Evolutionary conservation across 2,888 invertebrate species (phyloP).

Genomic region (Drosophila monieri): DNA sequence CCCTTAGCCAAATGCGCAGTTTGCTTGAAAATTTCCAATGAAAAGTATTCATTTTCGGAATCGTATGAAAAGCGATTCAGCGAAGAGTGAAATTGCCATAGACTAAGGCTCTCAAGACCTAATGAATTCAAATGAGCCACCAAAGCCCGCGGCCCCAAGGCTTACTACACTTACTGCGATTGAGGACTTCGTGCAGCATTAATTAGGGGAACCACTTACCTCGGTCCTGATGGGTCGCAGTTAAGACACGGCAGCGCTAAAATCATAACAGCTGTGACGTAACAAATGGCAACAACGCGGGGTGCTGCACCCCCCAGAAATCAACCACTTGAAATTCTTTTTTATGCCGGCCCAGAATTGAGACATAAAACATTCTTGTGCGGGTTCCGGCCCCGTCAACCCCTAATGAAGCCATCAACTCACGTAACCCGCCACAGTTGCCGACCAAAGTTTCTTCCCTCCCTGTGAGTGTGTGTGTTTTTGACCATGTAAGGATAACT

Average conservation of each 20-base stretch:
- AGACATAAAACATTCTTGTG: conserved; percentile 66
- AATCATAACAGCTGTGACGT: conserved; percentile 74
- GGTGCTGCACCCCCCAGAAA: conserved; percentile 34
- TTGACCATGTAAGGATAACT: conserved; percentile 62
- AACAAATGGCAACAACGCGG: conserved; percentile 66
- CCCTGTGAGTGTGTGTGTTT: conserved; percentile 55
- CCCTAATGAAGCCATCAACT: conserved; percentile 73
- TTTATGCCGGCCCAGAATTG: conserved; percentile 58
- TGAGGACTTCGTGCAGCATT: conserved; percentile 51
- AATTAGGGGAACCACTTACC: conserved; percentile 65
- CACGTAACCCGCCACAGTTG: conserved; percentile 59
- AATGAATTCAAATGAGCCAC: conserved; percentile 70
- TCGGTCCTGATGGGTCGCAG: conserved; percentile 29
- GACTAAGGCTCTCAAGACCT: conserved; percentile 27
- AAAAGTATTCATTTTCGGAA: conserved; percentile 29
- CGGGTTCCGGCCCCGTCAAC: conserved; percentile 16
- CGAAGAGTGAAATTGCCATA: conserved; percentile 40
- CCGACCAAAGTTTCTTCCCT: conserved; percentile 45
- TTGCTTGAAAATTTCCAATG: conserved; percentile 46
- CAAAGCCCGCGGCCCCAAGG: conserved; percentile 39
- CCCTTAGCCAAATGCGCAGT: conserved; percentile 62
- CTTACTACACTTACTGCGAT: conserved; percentile 37
- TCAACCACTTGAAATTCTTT: conserved; percentile 70
- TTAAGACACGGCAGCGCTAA: conserved; percentile 43
- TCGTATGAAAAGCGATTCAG: conserved; percentile 46